Conservation (phyloP, 2,113 vertebrate species). For the Spea bombifrons region DNA sequence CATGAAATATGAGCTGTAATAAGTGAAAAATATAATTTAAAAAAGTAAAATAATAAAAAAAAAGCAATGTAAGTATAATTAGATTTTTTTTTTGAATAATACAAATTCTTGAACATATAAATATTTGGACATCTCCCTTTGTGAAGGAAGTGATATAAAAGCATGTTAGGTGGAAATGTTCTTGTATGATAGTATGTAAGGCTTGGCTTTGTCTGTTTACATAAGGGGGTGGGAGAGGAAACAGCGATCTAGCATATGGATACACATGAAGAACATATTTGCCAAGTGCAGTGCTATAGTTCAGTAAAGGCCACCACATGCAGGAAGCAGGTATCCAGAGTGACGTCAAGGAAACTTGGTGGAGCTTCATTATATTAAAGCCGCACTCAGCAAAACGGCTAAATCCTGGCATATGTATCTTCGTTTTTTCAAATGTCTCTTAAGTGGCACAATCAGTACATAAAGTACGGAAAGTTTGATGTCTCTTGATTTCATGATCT, state of each 20-base stretch:
- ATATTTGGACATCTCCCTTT: not conserved
- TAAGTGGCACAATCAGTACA: too few relatives aligned
- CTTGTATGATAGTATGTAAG: not conserved
- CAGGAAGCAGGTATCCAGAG: conserved; percentile 68
- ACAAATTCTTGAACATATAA: not conserved
- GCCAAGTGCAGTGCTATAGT: conserved; percentile 54
- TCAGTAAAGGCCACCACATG: conserved; percentile 64
- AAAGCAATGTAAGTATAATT: too few relatives aligned
- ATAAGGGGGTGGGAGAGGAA: conserved; percentile 49
- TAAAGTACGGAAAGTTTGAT: too few relatives aligned
- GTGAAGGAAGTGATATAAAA: not conserved
- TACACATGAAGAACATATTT: conserved; percentile 48
- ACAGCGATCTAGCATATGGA: conserved; percentile 55
- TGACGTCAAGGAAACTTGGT: conserved; percentile 71
- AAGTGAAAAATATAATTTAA: too few relatives aligned
- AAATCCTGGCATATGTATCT: not conserved
- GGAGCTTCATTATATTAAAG: conserved; percentile 49
- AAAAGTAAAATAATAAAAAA: too few relatives aligned
- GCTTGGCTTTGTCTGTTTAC: conserved; percentile 31
- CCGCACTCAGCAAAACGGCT: conserved; percentile 2
- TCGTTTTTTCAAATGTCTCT: not conserved
- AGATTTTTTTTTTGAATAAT: not conserved
- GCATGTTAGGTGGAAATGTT: not conserved
- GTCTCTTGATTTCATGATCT: too few relatives aligned
- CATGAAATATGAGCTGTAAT: too few relatives aligned